Evolutionary conservation across 2,888 invertebrate species (phyloP).

Genomic region (Melinaea marsaeus): DNA sequence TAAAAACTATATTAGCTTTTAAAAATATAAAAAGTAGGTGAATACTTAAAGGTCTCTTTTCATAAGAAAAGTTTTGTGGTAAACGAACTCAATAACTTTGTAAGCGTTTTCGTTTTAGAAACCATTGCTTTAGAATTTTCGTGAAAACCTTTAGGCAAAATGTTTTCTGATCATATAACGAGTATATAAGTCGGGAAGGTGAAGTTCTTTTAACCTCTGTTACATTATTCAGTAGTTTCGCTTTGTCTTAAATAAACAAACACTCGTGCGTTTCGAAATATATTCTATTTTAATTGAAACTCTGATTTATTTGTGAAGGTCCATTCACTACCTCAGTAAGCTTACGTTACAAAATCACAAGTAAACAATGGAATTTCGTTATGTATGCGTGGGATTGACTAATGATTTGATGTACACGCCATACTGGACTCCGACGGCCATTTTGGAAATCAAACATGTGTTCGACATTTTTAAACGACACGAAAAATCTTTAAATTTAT

Average conservation of each 20-base stretch:
- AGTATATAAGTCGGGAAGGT: background rate
- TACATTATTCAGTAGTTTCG: slow-evolving; percentile 6
- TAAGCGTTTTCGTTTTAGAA: slow-evolving; percentile 8
- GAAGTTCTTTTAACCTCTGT: background rate
- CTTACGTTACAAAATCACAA: slow-evolving; percentile 36
- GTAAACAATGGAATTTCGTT: slow-evolving; percentile 51
- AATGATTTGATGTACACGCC: slow-evolving; percentile 45
- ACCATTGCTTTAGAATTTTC: slow-evolving; percentile 17
- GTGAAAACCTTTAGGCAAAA: slow-evolving; percentile 11
- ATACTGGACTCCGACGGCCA: slow-evolving; percentile 26
- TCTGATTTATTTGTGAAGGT: slow-evolving; percentile 18
- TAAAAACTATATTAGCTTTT: background rate
- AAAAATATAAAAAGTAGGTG: background rate
- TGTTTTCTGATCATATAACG: slow-evolving; percentile 20
- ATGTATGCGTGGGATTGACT: slow-evolving; percentile 54
- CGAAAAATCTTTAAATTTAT: background rate
- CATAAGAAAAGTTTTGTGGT: background rate
- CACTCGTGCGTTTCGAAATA: slow-evolving; percentile 10
- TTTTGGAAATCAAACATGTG: slow-evolving; percentile 23
- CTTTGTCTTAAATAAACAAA: background rate
- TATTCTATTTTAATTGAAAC: slow-evolving; percentile 15
- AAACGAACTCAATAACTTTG: background rate
- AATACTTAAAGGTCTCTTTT: background rate
- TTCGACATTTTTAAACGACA: background rate
- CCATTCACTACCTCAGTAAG: slow-evolving; percentile 17